Evolutionary conservation across 1,140 invertebrate genomes (phyloP), one percentile per base, ranked within the genome.

Genomic region (Magallana ariakensis): DNA sequence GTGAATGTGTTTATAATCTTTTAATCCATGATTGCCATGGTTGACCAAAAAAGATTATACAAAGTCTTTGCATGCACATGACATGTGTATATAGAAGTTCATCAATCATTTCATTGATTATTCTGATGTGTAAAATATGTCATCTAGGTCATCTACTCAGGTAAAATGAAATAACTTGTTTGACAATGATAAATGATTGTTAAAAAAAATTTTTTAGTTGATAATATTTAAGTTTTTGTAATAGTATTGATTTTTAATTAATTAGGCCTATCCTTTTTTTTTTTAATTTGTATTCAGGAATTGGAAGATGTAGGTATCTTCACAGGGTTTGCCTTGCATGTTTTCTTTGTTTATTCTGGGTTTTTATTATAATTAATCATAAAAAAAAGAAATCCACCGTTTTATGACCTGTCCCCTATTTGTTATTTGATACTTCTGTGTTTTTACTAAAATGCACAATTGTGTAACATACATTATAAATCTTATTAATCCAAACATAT

Each of bases 21-120:
- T 75, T 75, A 75, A 75, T 75, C 66, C 66, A 10, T 33, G 66
- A 75, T 75, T 75, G 22, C 66, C 66, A 75, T 75, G 66, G 33
- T 19, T 75, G 66, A 75, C 66, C 66, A 75, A 10, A 46, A 46
- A 2, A 2, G 33, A 46, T 46, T 46, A 46, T 46, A 46, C 5
- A 46, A 46, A 46, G 33, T 46, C 33, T 46, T 46, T 46, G 33
- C 33, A 46, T 46, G 33, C 33, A 46, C 5, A 46, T n/a, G n/a
- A n/a, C n/a, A n/a, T n/a, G n/a, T 46, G 33, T 5, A 46, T 46
- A 46, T 46, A 2, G 5, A 46, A 2, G 5, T 46, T 46, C 33
- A 46, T 46, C 33, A 46, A 46, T 46, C 5, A 46, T 46, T 46
- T 46, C 0, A 46, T 46, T 46, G 33, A 46, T 46, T 46, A 46